Base-by-base conservation (phyloP, 2,888 invertebrate genomes). In the Notocelia uddmanniana region DNA sequence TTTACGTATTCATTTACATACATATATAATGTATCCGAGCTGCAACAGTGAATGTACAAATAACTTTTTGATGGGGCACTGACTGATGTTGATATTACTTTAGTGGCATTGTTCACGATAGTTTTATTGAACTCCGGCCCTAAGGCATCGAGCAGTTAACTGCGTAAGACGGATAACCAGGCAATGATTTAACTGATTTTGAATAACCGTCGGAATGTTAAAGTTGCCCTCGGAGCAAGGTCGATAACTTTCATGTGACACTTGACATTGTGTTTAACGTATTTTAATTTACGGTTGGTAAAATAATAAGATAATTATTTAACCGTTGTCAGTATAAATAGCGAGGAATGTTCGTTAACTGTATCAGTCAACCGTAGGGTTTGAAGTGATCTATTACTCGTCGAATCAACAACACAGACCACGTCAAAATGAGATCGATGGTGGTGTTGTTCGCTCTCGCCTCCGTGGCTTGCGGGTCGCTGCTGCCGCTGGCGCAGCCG, bases 361-460 rank as follows among this genome's bases (percentile, higher is more conserved):
- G 80, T 84, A 90, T 90, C 89, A 90, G 89, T 89, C 88, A 79
- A 74, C 86, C 85, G 80, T 74, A 79, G 82, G 86, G 88, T 86
- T 84, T 80, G 75, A 77, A 75, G 75, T 76, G 76, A 75, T 78
- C 74, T 71, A 52, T 59, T 71, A 78, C 80, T 72, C 57, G 73
- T 66, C 70, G 71, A 60, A 68, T 71, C 69, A 67, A 48, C 69
- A 73, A 72, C 81, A 84, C 84, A 84, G 84, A 83, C 84, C 82
- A 78, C 74, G 73, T 60, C 73, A 73, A 63, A 37, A 87, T 87
- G 86, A 83, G 81, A 80, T 84, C 84, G 81, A 77, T 85, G 88
- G 88, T 90, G 87, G 90, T 90, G 80, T 89, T 94, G 88, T 91
- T 89, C 82, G 91, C 91, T 84, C 84, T 94, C 74, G 81, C 92